Conservation (phyloP, 2,888 invertebrate species). For the Tipula vernalis region DNA sequence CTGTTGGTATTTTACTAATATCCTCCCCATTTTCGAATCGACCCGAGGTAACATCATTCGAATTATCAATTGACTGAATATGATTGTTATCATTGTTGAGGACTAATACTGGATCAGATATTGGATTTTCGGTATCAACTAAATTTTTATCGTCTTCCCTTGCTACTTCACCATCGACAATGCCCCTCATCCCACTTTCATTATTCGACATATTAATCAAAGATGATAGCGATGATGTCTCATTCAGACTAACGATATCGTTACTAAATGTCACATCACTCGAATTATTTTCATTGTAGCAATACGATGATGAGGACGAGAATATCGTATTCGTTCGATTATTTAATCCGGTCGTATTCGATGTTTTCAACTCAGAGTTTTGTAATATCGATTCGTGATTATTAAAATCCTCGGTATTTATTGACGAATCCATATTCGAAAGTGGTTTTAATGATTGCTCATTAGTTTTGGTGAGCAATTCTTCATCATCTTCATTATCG, state of each 20-base stretch:
- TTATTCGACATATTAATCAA: slow-evolving; percentile 5
- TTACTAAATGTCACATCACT: slow-evolving; percentile 14
- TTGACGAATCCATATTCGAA: not conserved
- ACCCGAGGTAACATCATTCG: not conserved
- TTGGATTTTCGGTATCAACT: not conserved
- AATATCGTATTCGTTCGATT: slow-evolving; percentile 1
- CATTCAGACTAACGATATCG: slow-evolving; percentile 17
- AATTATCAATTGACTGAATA: not conserved
- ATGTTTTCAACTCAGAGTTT: not conserved
- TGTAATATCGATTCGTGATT: not conserved
- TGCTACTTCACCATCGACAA: not conserved
- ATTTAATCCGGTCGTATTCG: not conserved
- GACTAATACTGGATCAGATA: not conserved
- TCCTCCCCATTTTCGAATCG: not conserved
- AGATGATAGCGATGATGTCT: slow-evolving; percentile 9
- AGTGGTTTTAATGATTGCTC: not conserved
- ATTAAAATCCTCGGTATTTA: not conserved
- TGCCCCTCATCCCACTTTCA: not conserved
- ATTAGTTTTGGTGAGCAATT: not conserved
- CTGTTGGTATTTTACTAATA: not conserved
- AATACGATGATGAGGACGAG: slow-evolving; percentile 29
- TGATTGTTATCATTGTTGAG: not conserved
- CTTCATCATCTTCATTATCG: not conserved
- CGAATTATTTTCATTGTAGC: slow-evolving; percentile 16
- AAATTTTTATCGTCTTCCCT: not conserved